Conservation (phyloP, 2,797 vertebrate species). For the Podargus strigoides region DNA sequence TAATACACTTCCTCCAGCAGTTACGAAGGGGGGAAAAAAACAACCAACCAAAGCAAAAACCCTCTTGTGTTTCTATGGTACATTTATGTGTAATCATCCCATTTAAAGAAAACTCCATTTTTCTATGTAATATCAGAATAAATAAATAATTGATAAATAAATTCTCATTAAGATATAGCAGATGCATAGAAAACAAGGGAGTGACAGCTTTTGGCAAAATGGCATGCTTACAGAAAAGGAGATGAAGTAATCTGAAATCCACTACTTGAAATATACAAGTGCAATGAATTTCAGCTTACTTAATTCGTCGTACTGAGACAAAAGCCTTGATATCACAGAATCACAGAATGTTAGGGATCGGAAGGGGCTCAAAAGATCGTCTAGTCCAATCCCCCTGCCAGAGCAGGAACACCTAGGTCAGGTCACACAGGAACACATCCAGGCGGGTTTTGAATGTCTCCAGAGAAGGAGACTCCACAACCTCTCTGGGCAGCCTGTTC, state of each 20-base stretch:
- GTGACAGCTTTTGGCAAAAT: constrained; percentile 3
- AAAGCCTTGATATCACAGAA: constrained; percentile 12
- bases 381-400: too few relatives aligned
- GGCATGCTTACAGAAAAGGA: neutral
- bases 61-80: constrained; percentile 1
- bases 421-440: too few relatives aligned
- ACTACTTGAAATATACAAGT: neutral
- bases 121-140: neutral
- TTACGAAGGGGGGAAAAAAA: neutral
- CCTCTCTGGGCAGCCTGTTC: too few relatives aligned
- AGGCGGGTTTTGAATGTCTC: too few relatives aligned
- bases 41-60: neutral
- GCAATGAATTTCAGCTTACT: constrained; percentile 15
- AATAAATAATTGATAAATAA: constrained; percentile 10
- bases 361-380: too few relatives aligned
- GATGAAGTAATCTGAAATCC: constrained; percentile 17
- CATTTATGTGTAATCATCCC: constrained; percentile 7
- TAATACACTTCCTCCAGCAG: neutral
- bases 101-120: constrained; percentile 1
- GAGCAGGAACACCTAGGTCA: too few relatives aligned
- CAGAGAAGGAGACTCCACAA: too few relatives aligned
- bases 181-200: neutral
- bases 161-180: constrained; percentile 4
- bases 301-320: constrained; percentile 2
- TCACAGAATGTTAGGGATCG: too few relatives aligned